Evolutionary conservation across 2,113 vertebrate species (phyloP).

Genomic region (Podiceps cristatus): DNA sequence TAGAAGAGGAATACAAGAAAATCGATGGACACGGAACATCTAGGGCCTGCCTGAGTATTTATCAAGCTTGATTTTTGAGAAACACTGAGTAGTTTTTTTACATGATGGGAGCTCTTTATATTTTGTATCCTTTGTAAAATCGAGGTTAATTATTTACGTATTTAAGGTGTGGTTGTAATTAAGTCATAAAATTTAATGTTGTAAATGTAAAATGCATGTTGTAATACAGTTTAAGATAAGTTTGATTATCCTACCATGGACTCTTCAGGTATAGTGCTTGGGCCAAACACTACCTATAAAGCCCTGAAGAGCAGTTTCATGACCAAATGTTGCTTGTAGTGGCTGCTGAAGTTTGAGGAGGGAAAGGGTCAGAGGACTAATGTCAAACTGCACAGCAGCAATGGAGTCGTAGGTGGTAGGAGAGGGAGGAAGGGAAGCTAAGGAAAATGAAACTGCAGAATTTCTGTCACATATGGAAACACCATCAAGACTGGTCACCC

Average conservation of each 20-base stretch:
- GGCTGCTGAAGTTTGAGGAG: neutral
- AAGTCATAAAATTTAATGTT: neutral
- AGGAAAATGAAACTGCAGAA: neutral
- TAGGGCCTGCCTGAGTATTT: neutral
- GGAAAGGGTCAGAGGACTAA: neutral
- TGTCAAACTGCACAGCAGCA: neutral
- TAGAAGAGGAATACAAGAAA: neutral
- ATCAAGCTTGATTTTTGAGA: neutral
- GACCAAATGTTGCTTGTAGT: neutral
- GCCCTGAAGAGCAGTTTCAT: neutral
- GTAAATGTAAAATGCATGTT: neutral
- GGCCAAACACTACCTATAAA: neutral
- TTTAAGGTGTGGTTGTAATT: neutral
- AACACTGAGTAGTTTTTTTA: neutral
- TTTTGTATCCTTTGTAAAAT: neutral
- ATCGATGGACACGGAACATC: accelerated
- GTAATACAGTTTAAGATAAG: neutral
- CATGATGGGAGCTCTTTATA: accelerated
- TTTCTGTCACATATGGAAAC: neutral
- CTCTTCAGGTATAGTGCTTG: neutral
- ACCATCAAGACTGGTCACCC: neutral
- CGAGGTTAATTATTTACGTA: neutral
- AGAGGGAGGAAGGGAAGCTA: neutral
- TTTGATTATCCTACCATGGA: neutral
- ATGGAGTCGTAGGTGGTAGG: too few species aligned